Base-by-base conservation (phyloP, 2,888 invertebrate genomes). In the Cremastinae sp. region DNA sequence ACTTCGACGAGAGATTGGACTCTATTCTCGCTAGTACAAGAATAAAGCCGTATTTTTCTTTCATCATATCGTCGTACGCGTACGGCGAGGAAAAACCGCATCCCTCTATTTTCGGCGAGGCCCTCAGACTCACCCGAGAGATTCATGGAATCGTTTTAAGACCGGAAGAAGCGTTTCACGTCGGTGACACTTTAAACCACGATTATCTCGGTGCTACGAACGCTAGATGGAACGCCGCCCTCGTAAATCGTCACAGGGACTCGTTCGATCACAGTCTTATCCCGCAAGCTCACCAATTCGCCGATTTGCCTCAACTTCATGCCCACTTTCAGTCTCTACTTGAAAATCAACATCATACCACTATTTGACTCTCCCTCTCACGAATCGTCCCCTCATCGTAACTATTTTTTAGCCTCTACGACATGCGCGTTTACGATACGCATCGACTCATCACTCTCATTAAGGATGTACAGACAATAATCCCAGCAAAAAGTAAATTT, bases 1-100 rank as follows among this genome's bases (percentile, higher is more conserved):
- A 98, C 90, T 96, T 95, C 90, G 98, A 98, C 90, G 95, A 96
- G 34, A 92, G 97, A 34, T 90, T 98, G 1, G 91, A 93, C 74
- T 90, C 91, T 3, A 92, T 97, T 78, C 91, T 98, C 64, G 82
- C 90, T 10, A 93, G 93, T 82, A 91, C 94, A 41, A 92, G 92
- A 68, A 89, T 97, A n/a, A 87, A 92, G 59, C 90, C 93, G 64
- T 93, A 94, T 86, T 96, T 98, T 90, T 92, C 95, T 79, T 97
- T 97, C 90, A 91, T 97, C 51, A 78, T 97, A 9, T 93, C 94
- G 3, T 97, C 97, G 0, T 96, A 96, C 85, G 93, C 93, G 56
- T 92, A 92, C 61, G 94, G 94, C 34, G 91, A 91, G 72, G 93
- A 93, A 82, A 98, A 98, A 87, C 97, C 98, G 0, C 91, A 94